Conservation (phyloP, 2,113 vertebrate genomes). For the Antechinus flavipes region DNA sequence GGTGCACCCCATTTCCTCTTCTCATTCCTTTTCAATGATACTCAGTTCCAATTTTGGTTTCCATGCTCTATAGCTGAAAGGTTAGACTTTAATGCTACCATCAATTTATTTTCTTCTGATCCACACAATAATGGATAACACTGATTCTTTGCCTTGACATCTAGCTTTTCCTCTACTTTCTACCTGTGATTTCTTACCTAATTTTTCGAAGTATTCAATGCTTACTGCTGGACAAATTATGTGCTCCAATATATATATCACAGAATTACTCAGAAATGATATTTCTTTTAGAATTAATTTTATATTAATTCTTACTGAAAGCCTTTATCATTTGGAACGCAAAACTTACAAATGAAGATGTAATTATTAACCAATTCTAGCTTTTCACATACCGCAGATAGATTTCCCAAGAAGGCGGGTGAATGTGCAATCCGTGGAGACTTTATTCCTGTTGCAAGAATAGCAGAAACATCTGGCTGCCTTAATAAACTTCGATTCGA, state of each 20-base stretch:
- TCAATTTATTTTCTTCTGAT: slow-evolving; percentile 19
- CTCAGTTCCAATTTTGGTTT: neutral
- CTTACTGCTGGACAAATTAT: slow-evolving; percentile 6
- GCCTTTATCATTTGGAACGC: neutral
- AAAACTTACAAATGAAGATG: neutral
- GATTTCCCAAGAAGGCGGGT: slow-evolving; percentile 81
- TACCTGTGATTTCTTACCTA: neutral
- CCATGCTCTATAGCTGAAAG: neutral
- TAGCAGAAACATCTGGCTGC: slow-evolving; percentile 85
- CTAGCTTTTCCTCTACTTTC: neutral
- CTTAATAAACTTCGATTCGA: slow-evolving; percentile 79
- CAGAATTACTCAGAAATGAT: neutral
- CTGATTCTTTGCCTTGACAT: neutral
- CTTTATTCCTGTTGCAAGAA: slow-evolving; percentile 84
- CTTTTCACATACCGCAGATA: slow-evolving; percentile 85
- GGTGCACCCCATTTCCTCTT: neutral
- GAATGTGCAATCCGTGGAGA: slow-evolving; percentile 83
- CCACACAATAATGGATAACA: neutral
- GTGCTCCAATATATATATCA: neutral
- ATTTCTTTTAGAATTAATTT: slow-evolving; percentile 13
- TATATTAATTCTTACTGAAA: slow-evolving; percentile 35
- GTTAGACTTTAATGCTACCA: slow-evolving; percentile 5
- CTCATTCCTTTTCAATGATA: neutral
- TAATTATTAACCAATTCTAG: slow-evolving; percentile 51
- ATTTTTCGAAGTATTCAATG: neutral